phyloP scores from a whole-genome alignment of 2,888 invertebrate species.

The Eristalis arbustorum region DNA sequence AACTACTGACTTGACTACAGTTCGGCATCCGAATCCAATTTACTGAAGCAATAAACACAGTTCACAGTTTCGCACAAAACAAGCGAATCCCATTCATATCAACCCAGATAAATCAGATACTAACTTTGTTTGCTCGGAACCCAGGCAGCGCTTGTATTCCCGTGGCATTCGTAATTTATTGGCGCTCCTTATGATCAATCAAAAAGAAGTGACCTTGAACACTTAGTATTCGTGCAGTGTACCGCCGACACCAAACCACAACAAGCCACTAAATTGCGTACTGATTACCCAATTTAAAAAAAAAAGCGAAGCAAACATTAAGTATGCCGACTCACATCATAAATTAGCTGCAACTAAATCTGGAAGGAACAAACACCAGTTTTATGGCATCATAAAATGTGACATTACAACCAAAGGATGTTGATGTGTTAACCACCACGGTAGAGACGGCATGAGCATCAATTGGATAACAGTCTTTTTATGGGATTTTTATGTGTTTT shows the following conservation, averaged over 20 bases:
- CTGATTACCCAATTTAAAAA: not conserved
- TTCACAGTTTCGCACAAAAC: not conserved
- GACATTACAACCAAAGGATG: slow-evolving; percentile 34
- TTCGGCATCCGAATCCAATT: not conserved
- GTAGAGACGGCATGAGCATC: slow-evolving; percentile 30
- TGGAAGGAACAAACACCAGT: slow-evolving; percentile 12
- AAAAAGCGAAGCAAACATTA: not conserved
- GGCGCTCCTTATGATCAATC: not conserved
- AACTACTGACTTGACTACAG: not conserved
- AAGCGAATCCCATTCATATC: not conserved
- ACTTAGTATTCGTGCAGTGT: not conserved
- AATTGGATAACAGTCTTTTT: slow-evolving; percentile 64
- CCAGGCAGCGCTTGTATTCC: not conserved
- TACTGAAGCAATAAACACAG: not conserved
- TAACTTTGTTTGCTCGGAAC: not conserved
- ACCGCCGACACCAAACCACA: not conserved
- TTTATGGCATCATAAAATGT: slow-evolving; percentile 48
- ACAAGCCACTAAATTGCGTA: not conserved
- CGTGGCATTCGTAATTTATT: not conserved
- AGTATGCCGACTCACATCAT: not conserved
- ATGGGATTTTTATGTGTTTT: slow-evolving; percentile 62
- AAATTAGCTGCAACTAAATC: slow-evolving; percentile 33
- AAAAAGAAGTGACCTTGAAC: not conserved
- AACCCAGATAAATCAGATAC: not conserved
- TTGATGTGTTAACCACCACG: slow-evolving; percentile 59